These are phyloP conservation scores for Centropyge bicolor DNA, from an alignment of 2,797 vertebrate genomes.

Conservation along the genomic window DNA sequence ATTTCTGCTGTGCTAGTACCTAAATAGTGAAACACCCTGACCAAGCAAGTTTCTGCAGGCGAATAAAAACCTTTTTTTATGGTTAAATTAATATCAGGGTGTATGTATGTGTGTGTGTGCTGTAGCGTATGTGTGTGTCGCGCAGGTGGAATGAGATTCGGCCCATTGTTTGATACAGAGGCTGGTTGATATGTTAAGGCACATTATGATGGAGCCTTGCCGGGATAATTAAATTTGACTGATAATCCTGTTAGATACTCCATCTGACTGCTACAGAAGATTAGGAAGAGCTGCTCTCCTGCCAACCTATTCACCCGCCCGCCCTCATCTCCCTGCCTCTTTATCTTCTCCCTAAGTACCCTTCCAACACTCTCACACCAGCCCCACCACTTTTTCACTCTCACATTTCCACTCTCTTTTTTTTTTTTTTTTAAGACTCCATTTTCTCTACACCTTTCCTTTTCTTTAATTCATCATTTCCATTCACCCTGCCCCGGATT, in stretches of 20 bases:
- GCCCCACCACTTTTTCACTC: slow-evolving; percentile 57
- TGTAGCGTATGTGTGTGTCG: slow-evolving; percentile 29
- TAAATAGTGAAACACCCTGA: slow-evolving; percentile 71
- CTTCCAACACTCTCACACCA: slow-evolving; percentile 51
- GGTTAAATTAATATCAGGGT: slow-evolving; percentile 65
- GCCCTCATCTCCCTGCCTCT: slow-evolving; percentile 58
- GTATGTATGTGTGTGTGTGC: background rate
- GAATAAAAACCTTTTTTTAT: slow-evolving; percentile 68
- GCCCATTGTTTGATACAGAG: slow-evolving; percentile 69
- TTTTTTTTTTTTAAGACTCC: slow-evolving; percentile 25
- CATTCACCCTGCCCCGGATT: slow-evolving; percentile 61
- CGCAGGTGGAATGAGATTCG: slow-evolving; percentile 61
- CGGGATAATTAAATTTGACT: slow-evolving; percentile 81
- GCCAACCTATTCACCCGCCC: slow-evolving; percentile 66
- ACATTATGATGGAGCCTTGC: slow-evolving; percentile 78
- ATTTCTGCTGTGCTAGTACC: slow-evolving; percentile 75
- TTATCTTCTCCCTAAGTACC: slow-evolving; percentile 71
- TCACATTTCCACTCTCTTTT: slow-evolving; percentile 51
- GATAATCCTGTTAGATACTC: slow-evolving; percentile 83
- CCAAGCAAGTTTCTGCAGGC: slow-evolving; percentile 70
- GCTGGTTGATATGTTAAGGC: slow-evolving; percentile 69
- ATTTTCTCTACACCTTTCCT: slow-evolving; percentile 64
- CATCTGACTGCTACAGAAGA: slow-evolving; percentile 76
- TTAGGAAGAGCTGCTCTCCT: slow-evolving; percentile 73
- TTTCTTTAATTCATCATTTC: slow-evolving; percentile 78